phyloP scores from a whole-genome alignment of 2,888 invertebrate species.

The Aphidoletes aphidimyza region DNA sequence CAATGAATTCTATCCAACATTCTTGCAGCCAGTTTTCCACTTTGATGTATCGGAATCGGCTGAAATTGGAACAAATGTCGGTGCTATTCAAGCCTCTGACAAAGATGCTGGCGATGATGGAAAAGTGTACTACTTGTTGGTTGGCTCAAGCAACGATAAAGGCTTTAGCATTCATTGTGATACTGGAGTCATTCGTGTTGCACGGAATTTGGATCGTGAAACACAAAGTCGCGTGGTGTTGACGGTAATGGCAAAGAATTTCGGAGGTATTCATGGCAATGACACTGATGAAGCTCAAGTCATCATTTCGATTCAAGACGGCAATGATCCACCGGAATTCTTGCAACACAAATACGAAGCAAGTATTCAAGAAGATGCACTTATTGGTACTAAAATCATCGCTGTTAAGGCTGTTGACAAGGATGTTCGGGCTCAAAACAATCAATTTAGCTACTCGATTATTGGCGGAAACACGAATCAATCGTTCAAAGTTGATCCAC shows the following conservation, averaged over 20 bases:
- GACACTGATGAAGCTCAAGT: constrained; percentile 96
- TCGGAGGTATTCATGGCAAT: constrained; percentile 91
- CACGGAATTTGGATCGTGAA: constrained; percentile 84
- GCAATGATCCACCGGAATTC: constrained; percentile 96
- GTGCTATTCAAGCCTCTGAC: constrained; percentile 87
- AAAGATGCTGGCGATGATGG: constrained; percentile 90
- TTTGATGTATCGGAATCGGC: constrained; percentile 94
- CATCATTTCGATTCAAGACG: constrained; percentile 92
- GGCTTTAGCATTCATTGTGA: constrained; percentile 88
- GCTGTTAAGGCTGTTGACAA: constrained; percentile 89
- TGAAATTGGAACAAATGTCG: constrained; percentile 84
- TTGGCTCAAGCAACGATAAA: constrained; percentile 91
- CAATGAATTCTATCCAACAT: constrained; percentile 89
- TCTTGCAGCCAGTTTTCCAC: constrained; percentile 89
- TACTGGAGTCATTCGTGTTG: constrained; percentile 85
- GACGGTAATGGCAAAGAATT: constrained; percentile 94
- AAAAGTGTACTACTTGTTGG: constrained; percentile 88
- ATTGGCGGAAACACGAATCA: constrained; percentile 85
- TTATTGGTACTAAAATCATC: constrained; percentile 77
- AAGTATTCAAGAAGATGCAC: constrained; percentile 82
- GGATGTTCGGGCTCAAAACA: constrained; percentile 90
- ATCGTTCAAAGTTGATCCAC: constrained; percentile 88
- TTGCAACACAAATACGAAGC: constrained; percentile 81
- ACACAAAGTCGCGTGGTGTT: constrained; percentile 89
- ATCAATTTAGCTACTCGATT: constrained; percentile 91